Base-by-base conservation (phyloP, 23 tunicate genomes). In the Ciona savignyi region DNA sequence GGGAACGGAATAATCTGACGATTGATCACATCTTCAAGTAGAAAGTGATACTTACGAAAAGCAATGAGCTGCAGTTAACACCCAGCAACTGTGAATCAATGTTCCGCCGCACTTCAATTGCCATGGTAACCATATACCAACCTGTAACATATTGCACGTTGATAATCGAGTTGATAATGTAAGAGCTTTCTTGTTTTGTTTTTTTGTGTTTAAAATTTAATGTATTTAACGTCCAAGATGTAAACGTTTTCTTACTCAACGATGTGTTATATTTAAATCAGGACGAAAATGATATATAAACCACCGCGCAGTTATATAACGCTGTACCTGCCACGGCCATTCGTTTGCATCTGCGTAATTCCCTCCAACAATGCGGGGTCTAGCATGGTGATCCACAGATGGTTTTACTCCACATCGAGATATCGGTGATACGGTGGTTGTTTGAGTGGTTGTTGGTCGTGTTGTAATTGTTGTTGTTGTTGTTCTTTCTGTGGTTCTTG, bases 251-350 rank as follows among this genome's bases (percentile, higher is more conserved):
- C n/a, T n/a, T n/a, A n/a, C n/a, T n/a, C n/a, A n/a, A n/a, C n/a
- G n/a, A n/a, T n/a, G n/a, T n/a, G n/a, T n/a, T n/a, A n/a, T n/a
- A n/a, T n/a, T n/a, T n/a, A n/a, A n/a, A n/a, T n/a, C n/a, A n/a
- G n/a, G n/a, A n/a, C n/a, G n/a, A n/a, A n/a, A n/a, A n/a, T n/a
- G n/a, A n/a, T n/a, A n/a, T n/a, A n/a, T n/a, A n/a, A n/a, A n/a
- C n/a, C n/a, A n/a, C n/a, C n/a, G n/a, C n/a, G n/a, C n/a, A n/a
- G n/a, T n/a, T n/a, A n/a, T n/a, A n/a, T n/a, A n/a, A n/a, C n/a
- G 56, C 27, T 22, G 23, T 68, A 79, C 97, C 82, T 90, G 97
- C 97, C 97, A 90, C 25, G 97, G 97, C 89, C 89, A 90, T 70
- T 75, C 85, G 34, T 90, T 60, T 6, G 89, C 71, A 29, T 27